phyloP scores from a whole-genome alignment of 1,140 invertebrate genomes.

The Polypedilum vanderplanki region DNA sequence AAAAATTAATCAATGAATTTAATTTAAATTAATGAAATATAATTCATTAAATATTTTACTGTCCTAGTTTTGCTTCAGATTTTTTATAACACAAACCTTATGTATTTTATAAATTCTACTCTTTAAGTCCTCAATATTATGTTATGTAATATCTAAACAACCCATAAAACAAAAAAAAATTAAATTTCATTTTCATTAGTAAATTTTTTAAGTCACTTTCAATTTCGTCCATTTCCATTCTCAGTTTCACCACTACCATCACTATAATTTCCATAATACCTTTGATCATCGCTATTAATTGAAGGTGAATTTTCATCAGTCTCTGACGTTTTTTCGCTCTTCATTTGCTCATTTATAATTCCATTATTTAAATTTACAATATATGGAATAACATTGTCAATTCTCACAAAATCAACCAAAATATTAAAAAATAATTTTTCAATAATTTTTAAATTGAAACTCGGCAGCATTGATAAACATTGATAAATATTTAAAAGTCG shows the following conservation, averaged over 20 bases:
- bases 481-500: not conserved
- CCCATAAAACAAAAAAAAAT: too few species aligned
- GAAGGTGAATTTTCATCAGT: not conserved
- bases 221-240: too few species aligned
- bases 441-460: constrained; percentile 8
- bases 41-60: too few species aligned
- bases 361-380: not conserved
- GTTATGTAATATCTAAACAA: too few species aligned
- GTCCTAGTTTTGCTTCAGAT: too few species aligned
- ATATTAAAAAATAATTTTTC: not conserved
- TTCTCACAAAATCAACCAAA: not conserved
- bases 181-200: too few species aligned
- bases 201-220: too few species aligned
- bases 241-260: not conserved
- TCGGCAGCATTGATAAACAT: not conserved
- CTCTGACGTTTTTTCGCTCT: not conserved
- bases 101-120: too few species aligned
- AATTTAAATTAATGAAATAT: too few species aligned
- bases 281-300: not conserved
- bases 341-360: not conserved
- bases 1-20: too few species aligned
- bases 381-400: constrained; percentile 23
- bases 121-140: too few species aligned
- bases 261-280: not conserved
- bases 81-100: too few species aligned